A percentile compares a stretch with the other conserved stretches of the same genome.
Evolutionary conservation across 2,113 vertebrate species (phyloP).

Genomic region (Bettongia penicillata): DNA sequence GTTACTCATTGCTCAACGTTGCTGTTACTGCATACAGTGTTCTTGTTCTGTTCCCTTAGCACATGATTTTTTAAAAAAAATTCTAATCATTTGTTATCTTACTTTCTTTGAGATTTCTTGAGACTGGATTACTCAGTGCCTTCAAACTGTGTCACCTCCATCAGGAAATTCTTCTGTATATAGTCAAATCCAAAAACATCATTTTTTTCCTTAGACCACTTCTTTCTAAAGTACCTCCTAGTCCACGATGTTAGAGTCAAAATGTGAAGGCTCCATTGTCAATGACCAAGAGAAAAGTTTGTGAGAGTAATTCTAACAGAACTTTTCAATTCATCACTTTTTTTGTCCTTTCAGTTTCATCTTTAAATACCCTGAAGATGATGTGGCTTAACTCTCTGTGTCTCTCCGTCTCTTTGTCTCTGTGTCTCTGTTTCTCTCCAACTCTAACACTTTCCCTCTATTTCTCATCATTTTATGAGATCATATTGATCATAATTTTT

Average conservation of each 20-base stretch:
- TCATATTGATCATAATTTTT: background rate
- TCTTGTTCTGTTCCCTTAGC: no score
- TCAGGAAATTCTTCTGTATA: background rate
- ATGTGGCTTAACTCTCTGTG: background rate
- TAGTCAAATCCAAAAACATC: background rate
- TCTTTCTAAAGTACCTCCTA: background rate
- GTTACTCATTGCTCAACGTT: no score
- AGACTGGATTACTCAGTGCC: background rate
- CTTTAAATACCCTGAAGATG: background rate
- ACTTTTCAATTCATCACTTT: background rate
- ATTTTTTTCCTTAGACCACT: background rate
- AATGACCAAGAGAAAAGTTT: background rate
- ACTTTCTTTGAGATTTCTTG: background rate
- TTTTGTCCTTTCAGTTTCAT: background rate
- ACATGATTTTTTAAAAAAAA: background rate
- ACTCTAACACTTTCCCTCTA: background rate
- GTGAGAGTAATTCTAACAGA: background rate
- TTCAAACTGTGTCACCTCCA: background rate
- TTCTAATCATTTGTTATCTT: background rate
- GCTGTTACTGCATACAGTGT: no score
- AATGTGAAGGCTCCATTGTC: background rate
- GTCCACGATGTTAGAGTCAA: background rate
- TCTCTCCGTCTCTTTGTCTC: background rate
- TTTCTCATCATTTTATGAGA: no score
- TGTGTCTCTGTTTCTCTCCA: no score